Evolutionary conservation across 2,888 invertebrate genomes (phyloP), one percentile per base, ranked within the genome.

Genomic region (Mesorhabditis sp.): DNA sequence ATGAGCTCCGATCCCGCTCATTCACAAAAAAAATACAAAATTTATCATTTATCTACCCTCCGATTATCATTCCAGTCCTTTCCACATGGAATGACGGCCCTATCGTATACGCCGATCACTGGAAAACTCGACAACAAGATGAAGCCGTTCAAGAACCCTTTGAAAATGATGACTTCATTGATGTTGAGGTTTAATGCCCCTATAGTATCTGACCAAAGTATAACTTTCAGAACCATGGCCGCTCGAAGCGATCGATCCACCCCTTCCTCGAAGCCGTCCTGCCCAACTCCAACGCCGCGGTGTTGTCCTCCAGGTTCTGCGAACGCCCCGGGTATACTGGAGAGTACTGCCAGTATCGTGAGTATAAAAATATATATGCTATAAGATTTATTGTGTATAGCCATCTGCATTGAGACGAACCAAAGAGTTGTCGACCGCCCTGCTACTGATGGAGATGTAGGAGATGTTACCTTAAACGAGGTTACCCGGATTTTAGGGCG

Each of bases 311-410:
- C 10, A 10, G 58, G 58, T 50, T 50, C n/a, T 80, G 80, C 67
- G 70, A 71, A 10, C 66, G 50, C 10, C 79, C 79, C 6, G 81
- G 81, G 66, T 80, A 77, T 70, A 80, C 80, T 58, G 81, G 81
- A 67, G 76, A 74, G 50, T 74, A 75, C 62, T 81, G 81, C 71
- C 74, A 76, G 63, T 76, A 70, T 69, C 81, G 79, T 80, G 61
- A 71, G 73, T 69, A 5, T 28, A 41, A n/a, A 64, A 41, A 43
- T n/a, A 6, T 7, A 15, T 4, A 58, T 5, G 4, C 7, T 15
- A 44, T 28, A 43, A 7, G 5, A 13, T 3, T 10, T 28, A 6
- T 10, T 65, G 13, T 13, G 66, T 78, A 71, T 66, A 80, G 80
- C 80, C 7, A 70, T 80, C 62, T 80, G 80, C 66, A 42, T 50